Evolutionary conservation across 2,113 vertebrate species (phyloP).

Genomic region (Diadophis punctatus): DNA sequence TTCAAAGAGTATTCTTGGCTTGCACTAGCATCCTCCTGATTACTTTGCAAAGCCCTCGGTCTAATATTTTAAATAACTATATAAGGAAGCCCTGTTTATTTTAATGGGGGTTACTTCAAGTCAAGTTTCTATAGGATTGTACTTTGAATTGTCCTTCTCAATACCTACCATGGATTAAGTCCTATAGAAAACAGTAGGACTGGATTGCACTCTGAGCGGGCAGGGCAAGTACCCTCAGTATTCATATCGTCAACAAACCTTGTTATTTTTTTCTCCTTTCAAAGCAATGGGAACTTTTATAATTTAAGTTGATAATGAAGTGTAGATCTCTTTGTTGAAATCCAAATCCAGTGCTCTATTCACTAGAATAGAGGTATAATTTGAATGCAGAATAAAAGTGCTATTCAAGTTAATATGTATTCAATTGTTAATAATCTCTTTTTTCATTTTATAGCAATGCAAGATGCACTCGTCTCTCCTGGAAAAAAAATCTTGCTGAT

Average conservation of each 20-base stretch:
- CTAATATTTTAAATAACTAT: background rate
- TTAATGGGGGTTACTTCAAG: background rate
- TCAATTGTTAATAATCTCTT: background rate
- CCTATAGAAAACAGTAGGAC: background rate
- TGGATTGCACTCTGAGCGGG: background rate
- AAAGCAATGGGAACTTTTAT: background rate
- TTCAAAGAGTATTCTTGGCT: background rate
- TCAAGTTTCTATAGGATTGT: background rate
- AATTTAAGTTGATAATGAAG: background rate
- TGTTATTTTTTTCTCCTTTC: background rate
- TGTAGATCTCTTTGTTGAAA: background rate
- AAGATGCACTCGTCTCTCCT: background rate
- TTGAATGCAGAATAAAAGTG: background rate
- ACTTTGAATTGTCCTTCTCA: background rate
- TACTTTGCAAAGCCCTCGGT: background rate
- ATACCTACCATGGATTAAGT: background rate
- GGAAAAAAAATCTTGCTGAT: background rate
- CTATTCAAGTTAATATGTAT: background rate
- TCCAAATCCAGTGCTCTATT: background rate
- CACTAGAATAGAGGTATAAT: background rate
- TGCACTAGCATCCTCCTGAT: background rate
- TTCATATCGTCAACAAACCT: background rate
- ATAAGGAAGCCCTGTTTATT: background rate
- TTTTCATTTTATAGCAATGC: background rate
- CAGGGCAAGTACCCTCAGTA: background rate